Evolutionary conservation across 2,797 vertebrate genomes (phyloP), one percentile per base, ranked within the genome.

Genomic region (Saxicola maurus): DNA sequence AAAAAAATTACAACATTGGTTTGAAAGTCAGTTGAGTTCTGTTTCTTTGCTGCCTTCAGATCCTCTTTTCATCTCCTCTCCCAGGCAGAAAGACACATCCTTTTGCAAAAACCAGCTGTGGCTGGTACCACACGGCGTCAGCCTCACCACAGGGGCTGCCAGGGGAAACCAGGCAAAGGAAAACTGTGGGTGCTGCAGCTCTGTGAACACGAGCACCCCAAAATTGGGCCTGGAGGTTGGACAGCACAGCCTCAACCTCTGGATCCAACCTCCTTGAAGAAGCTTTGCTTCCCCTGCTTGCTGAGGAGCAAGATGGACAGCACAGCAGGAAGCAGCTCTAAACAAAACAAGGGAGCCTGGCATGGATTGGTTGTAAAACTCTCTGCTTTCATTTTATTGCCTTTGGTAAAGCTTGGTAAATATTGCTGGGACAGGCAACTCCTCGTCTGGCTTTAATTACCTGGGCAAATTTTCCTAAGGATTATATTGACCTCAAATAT

Each of bases 401-500:
- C 86, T 91, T 93, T 82, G 35, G 89, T 86, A 82, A 86, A 88
- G 81, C 71, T 81, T 61, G 23, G 90, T 95, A 74, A 92, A 87
- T 88, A 91, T 77, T 88, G 62, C 88, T 91, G 81, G 84, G 86
- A 77, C 72, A 77, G 86, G 91, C 95, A 91, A 74, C 84, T 92
- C 91, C 91, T 92, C 86, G 91, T 88, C 91, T 95, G 94, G 94
- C 61, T 93, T 94, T 95, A 95, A 95, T 95, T 95, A 95, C 95
- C 90, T 91, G 92, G 68, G 90, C 75, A 90, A 91, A 91, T 92
- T 95, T 95, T 94, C 72, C 46, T 85, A 82, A 91, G 93, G 86
- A 91, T 94, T 95, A 90, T 85, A 93, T 90, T 82, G 94, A 95
- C 95, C 95, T 95, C 95, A 95, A 95, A 91, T 93, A 95, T 95